phyloP scores from a whole-genome alignment of 2,797 vertebrate genomes.

The Echeneis naucrates region DNA sequence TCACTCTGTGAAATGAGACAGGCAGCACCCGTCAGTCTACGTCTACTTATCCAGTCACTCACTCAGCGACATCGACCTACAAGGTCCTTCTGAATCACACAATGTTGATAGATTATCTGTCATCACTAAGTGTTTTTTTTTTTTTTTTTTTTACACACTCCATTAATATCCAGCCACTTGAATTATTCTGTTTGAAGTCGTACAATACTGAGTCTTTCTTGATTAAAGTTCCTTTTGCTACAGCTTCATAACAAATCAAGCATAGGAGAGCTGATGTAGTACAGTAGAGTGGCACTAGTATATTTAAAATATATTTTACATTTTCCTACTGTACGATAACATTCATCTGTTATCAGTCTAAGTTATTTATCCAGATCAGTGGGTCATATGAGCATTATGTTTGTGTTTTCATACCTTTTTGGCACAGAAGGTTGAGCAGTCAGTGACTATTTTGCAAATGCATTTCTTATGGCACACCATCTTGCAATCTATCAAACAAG shows the following conservation, averaged over 20 bases:
- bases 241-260: background rate
- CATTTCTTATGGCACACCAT: conserved; percentile 99
- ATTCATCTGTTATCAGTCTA: too few relatives aligned
- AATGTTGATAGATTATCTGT: background rate
- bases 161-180: background rate
- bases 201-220: background rate
- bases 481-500: conserved; percentile 89
- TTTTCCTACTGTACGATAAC: background rate
- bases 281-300: background rate
- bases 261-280: background rate
- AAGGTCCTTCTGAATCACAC: background rate
- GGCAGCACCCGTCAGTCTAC: conserved; percentile 1
- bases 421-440: conserved; percentile 86
- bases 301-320: background rate
- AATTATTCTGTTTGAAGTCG: background rate
- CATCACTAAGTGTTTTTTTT: background rate
- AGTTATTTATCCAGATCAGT: background rate
- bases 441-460: conserved; percentile 88
- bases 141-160: too few relatives aligned
- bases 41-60: background rate
- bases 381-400: background rate
- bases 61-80: background rate
- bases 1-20: conserved; percentile 82
- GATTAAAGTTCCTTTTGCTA: background rate
- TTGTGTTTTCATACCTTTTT: conserved; percentile 86